These are phyloP conservation scores for Gymnothorax reevesii DNA, from an alignment of 2,797 vertebrate species.

Conservation along the genomic window DNA sequence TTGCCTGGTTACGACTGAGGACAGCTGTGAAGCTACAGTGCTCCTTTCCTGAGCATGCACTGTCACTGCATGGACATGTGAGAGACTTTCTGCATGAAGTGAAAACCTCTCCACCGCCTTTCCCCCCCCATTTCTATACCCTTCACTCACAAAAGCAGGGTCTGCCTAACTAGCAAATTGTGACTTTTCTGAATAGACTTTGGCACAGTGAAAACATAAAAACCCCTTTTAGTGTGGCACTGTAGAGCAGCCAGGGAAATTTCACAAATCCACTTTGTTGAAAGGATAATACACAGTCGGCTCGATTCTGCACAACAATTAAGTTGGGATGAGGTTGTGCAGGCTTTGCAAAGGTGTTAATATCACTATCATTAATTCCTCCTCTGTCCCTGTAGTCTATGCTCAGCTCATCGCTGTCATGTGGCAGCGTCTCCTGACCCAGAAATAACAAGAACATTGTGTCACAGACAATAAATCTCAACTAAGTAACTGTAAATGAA, in stretches of 20 bases:
- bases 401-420: too few relatives aligned
- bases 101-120: constrained; percentile 10
- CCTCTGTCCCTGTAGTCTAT: too few relatives aligned
- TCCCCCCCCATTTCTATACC: constrained; percentile 37
- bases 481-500: too few relatives aligned
- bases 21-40: constrained; percentile 26
- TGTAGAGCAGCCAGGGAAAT: background rate
- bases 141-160: constrained; percentile 35
- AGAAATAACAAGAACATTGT: too few relatives aligned
- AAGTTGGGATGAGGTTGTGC: too few relatives aligned
- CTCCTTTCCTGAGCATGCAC: background rate
- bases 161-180: constrained; percentile 22
- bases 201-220: constrained; percentile 28
- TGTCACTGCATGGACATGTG: background rate
- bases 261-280: background rate
- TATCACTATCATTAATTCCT: too few relatives aligned
- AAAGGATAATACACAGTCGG: too few relatives aligned
- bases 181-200: constrained; percentile 31
- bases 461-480: too few relatives aligned
- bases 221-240: background rate
- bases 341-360: too few relatives aligned
- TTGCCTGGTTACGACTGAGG: constrained; percentile 31
- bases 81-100: constrained; percentile 22
- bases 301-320: too few relatives aligned
- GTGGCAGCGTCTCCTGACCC: too few relatives aligned